phyloP scores from a whole-genome alignment of 2,113 vertebrate genomes.

The Halcyon senegalensis region DNA sequence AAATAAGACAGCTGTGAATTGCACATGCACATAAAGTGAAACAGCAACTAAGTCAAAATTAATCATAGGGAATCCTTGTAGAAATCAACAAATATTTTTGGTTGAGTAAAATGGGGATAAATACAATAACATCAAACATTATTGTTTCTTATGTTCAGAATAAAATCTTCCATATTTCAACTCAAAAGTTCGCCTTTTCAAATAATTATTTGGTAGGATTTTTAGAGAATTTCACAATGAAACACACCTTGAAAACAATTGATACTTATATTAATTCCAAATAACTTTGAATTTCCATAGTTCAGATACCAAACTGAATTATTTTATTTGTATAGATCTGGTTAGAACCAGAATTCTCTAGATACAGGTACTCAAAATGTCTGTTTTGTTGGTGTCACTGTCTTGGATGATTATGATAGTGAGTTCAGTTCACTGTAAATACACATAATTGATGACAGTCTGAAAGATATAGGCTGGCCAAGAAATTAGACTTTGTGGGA shows the following conservation, averaged over 20 bases:
- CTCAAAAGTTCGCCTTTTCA: background rate
- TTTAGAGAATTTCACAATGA: background rate
- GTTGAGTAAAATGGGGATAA: background rate
- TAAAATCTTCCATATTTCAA: background rate
- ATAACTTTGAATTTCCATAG: background rate
- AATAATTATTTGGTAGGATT: background rate
- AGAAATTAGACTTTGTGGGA: background rate
- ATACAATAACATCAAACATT: background rate
- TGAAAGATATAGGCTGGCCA: background rate
- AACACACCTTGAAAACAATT: background rate
- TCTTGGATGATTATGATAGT: background rate
- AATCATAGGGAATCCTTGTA: background rate
- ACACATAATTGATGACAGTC: background rate
- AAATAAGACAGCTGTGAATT: background rate
- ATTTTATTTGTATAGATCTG: background rate
- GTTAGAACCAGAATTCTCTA: background rate
- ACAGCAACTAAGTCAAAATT: background rate
- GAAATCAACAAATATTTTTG: background rate
- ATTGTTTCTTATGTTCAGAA: background rate
- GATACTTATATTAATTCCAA: background rate
- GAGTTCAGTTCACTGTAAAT: background rate
- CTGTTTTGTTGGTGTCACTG: background rate
- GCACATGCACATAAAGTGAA: background rate
- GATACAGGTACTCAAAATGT: background rate
- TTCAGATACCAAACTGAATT: background rate